Evolutionary conservation across 2,888 invertebrate species (phyloP), one percentile per base, ranked within the genome.

Genomic region (Phytoseiulus persimilis): DNA sequence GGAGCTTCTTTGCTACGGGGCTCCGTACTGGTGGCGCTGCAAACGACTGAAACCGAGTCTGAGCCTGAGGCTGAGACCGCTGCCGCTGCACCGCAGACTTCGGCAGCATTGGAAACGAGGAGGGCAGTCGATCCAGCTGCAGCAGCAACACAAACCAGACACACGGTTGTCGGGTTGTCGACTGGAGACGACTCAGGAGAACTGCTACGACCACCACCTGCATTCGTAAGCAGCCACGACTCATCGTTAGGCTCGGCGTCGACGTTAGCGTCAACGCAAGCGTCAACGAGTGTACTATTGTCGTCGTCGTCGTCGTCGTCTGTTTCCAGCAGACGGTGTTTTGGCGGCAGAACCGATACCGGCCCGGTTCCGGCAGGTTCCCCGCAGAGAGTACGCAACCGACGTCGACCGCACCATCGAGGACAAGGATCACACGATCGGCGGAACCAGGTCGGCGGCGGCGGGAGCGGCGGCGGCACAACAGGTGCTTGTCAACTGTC

Each of bases 11-110:
- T 87, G n/a, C 65, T 65, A 65, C 32, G 87, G 87, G 87, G 87
- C 87, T 87, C 87, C 5, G 87, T 87, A 33, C 39, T 87, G 87
- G 87, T 87, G 87, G 87, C 87, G 87, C 87, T 87, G 32, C 87
- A 33, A 45, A 45, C 87, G 87, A 87, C 87, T 3, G 87, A 45
- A 18, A 11, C 65, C 2, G 65, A 65, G 18, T 23, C 87, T n/a
- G 87, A 87, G 87, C 32, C 87, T 39, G 87, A 87, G 87, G 28
- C 31, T 65, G 65, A 1, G 5, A 18, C 65, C 18, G 28, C 65
- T 65, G 65, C 87, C 87, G 32, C 87, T 33, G 45, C 39, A 33
- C 87, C n/a, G 14, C 87, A 87, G 45, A 45, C 87, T 33, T 39
- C 87, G 33, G 87, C 87, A 87, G 39, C 39, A 39, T 39, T 39